Percentiles rank a stretch among this genome's conserved stretches.
Evolutionary conservation across 2,797 vertebrate genomes (phyloP).

Genomic region (Pterois miles): DNA sequence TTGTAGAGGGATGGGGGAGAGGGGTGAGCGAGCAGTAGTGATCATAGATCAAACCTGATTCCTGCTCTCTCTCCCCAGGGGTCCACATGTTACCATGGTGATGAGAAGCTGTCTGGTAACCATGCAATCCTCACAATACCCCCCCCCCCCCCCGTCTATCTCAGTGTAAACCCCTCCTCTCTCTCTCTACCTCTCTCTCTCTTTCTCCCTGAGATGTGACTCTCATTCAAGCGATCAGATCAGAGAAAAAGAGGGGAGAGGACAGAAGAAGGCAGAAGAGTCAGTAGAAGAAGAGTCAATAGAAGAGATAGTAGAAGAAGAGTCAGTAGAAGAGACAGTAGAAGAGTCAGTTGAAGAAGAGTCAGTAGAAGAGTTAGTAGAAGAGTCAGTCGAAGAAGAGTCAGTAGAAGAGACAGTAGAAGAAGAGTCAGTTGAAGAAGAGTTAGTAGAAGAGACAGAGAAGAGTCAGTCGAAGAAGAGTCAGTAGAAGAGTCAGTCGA

Average conservation of each 20-base stretch:
- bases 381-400: too few relatives aligned
- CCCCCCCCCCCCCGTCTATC: background rate
- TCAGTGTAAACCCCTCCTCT: background rate
- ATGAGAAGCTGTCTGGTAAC: conserved; percentile 61
- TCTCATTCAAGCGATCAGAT: background rate
- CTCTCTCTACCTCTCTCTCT: background rate
- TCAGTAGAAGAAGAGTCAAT: too few relatives aligned
- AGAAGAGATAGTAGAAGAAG: too few relatives aligned
- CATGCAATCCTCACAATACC: conserved; percentile 67
- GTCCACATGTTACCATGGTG: conserved; percentile 55
- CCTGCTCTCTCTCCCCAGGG: conserved; percentile 22
- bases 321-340: too few relatives aligned
- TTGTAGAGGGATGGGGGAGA: conserved; percentile 10
- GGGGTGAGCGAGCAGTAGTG: conserved; percentile 13
- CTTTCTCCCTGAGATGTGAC: background rate
- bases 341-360: too few relatives aligned
- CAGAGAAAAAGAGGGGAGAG: background rate
- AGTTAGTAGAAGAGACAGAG: too few relatives aligned
- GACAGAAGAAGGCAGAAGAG: too few relatives aligned
- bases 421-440: too few relatives aligned
- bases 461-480: too few relatives aligned
- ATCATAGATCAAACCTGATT: conserved; percentile 45
- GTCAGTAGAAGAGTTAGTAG: too few relatives aligned
- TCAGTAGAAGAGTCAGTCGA: background rate
- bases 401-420: too few relatives aligned